These are phyloP conservation scores for Penaeus japonicus DNA, from an alignment of 1,140 invertebrate species.

Conservation along the genomic window DNA sequence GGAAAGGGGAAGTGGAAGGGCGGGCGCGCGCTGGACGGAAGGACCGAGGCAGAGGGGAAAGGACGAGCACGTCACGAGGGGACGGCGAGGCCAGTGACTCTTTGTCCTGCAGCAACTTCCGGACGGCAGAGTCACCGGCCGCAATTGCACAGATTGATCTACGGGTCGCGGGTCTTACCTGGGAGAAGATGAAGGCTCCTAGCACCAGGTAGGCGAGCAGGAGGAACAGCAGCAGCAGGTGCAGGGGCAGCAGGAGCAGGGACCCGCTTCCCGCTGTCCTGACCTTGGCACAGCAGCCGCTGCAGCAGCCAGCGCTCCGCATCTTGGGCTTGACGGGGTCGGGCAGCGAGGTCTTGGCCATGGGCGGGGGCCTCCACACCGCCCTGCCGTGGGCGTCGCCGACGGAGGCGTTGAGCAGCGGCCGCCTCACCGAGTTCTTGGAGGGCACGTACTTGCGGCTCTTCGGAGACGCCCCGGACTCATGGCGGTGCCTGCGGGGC, in stretches of 20 bases:
- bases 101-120: too few relatives aligned
- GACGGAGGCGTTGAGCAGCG: not conserved
- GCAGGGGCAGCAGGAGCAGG: slow-evolving; percentile 17
- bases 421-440: not conserved
- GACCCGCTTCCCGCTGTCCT: not conserved
- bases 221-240: slow-evolving; percentile 15
- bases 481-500: too few relatives aligned
- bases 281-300: not conserved
- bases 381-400: not conserved
- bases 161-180: not conserved
- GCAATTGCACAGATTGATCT: too few relatives aligned
- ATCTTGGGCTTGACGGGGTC: not conserved
- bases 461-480: not conserved
- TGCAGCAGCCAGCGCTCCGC: not conserved
- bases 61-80: too few relatives aligned
- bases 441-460: slow-evolving; percentile 22
- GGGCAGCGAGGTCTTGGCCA: not conserved
- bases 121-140: too few relatives aligned
- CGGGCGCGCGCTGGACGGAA: too few relatives aligned
- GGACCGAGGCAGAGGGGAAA: too few relatives aligned
- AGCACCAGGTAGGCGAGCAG: not conserved
- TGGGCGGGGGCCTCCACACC: not conserved
- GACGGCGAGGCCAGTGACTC: too few relatives aligned
- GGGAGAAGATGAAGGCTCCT: slow-evolving; percentile 22
- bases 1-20: too few relatives aligned